phyloP scores from a whole-genome alignment of 2,888 invertebrate species.

The Drosophila colorata region DNA sequence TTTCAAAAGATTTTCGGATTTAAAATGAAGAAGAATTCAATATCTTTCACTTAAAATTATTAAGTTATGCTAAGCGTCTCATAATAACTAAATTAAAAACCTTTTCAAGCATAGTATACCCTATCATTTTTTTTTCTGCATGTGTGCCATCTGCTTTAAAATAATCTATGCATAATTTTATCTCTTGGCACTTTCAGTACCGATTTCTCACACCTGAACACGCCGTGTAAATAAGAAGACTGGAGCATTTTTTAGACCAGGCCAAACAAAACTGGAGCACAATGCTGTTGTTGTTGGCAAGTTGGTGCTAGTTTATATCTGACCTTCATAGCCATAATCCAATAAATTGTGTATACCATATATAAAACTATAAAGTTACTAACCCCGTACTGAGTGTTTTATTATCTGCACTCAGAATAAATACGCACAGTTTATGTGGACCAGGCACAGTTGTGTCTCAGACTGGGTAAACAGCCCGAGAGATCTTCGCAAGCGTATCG shows the following conservation, averaged over 20 bases:
- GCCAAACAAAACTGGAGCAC: conserved; percentile 54
- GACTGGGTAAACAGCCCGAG: conserved; percentile 41
- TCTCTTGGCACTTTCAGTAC: conserved; percentile 69
- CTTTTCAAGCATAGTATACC: conserved; percentile 6
- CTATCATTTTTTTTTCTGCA: background rate
- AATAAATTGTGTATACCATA: conserved; percentile 74
- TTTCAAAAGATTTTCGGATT: too few relatives aligned
- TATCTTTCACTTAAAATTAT: too few relatives aligned
- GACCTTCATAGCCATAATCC: conserved; percentile 79
- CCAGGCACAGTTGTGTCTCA: conserved; percentile 44
- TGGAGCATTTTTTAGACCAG: conserved; percentile 18
- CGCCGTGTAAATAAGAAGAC: conserved; percentile 45
- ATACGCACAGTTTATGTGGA: conserved; percentile 53
- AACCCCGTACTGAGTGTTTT: conserved; percentile 71
- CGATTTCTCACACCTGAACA: conserved; percentile 69
- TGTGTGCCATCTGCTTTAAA: conserved; percentile 6
- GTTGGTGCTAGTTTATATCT: conserved; percentile 36
- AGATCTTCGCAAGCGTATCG: conserved; percentile 36
- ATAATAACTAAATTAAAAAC: background rate
- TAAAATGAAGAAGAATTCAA: too few relatives aligned
- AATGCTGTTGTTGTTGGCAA: conserved; percentile 10
- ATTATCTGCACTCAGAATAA: conserved; percentile 58
- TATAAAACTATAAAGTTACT: conserved; percentile 73
- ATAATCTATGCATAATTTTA: conserved; percentile 54
- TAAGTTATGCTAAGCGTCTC: too few relatives aligned